Evolutionary conservation across 2,888 invertebrate genomes (phyloP), one percentile per base, ranked within the genome.

Genomic region (Heteropelma amictum): DNA sequence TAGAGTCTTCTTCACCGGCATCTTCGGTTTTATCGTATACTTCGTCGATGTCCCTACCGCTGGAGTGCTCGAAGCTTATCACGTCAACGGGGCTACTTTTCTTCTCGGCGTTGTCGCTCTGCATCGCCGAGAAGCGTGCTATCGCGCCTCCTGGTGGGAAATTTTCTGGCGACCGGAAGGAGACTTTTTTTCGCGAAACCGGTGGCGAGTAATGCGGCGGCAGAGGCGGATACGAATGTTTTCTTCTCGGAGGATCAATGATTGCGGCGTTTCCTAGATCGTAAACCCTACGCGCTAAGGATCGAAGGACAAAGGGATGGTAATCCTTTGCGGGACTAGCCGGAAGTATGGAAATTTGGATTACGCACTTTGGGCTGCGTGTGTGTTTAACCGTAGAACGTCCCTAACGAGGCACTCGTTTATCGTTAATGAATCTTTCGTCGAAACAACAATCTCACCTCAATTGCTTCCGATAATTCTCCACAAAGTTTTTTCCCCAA

Each of bases 141-240:
- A 49, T n/a, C 7, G 30, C 21, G 7, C 12, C 47, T 8, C 14
- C 26, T 8, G 19, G 23, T 21, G 17, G 8, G 5, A 12, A 1
- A 3, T 23, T 53, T 35, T 23, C 21, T 0, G 28, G 67, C 35
- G 74, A 69, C 56, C 76, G 72, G 75, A 84, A 85, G n/a, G 83
- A 85, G 35, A 86, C 83, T 54, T 80, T 79, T 72, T 79, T 79
- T 72, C 80, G 80, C 30, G 80, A 76, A 23, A 77, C 69, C 74
- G 78, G 60, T 51, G 78, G 67, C 61, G 54, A 77, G 58, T 79
- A 76, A 26, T 78, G 74, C 42, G 80, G 77, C 21, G 83, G 81
- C 49, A 80, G 72, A 51, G 82, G 80, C 51, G 82, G 80, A 67
- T 82, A 81, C 49, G 79, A 63, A 70, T 77, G 78, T 77, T 80